Percentiles rank a stretch among this genome's conserved stretches.
phyloP scores from a whole-genome alignment of 1,140 invertebrate species.

The Caligus rogercresseyi region DNA sequence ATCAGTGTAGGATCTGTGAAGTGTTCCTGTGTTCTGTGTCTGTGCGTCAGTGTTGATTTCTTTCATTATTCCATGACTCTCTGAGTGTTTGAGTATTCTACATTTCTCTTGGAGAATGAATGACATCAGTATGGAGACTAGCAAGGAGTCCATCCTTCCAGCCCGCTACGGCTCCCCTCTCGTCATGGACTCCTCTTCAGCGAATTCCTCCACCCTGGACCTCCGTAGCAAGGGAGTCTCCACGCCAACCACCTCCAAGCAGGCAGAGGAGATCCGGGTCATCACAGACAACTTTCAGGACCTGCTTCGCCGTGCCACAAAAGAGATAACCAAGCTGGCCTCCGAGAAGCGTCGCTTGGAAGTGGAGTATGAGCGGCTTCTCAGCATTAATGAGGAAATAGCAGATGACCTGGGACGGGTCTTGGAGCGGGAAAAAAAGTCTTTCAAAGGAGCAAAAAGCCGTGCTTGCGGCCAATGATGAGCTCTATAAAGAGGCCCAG shows the following conservation, averaged over 20 bases:
- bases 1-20: too few relatives aligned
- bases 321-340: slow-evolving; percentile 1
- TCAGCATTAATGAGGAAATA: slow-evolving; percentile 10
- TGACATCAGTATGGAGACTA: background rate
- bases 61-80: too few relatives aligned
- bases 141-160: background rate
- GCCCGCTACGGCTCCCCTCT: background rate
- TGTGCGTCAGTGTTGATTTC: too few relatives aligned
- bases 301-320: background rate
- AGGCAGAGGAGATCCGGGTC: slow-evolving; percentile 1
- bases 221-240: background rate
- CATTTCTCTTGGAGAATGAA: too few relatives aligned
- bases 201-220: background rate
- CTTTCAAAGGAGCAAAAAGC: background rate
- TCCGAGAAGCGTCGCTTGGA: background rate
- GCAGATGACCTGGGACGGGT: background rate
- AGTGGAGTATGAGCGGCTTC: slow-evolving; percentile 2
- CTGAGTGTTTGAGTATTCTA: too few relatives aligned
- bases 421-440: background rate
- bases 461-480: slow-evolving; percentile 5
- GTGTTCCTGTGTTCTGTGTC: too few relatives aligned
- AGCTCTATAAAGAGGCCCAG: slow-evolving; percentile 12
- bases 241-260: background rate
- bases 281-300: slow-evolving; percentile 8
- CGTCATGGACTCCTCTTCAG: background rate